These are phyloP conservation scores for Melieria picta DNA, from an alignment of 2,888 invertebrate species.

Conservation along the genomic window DNA sequence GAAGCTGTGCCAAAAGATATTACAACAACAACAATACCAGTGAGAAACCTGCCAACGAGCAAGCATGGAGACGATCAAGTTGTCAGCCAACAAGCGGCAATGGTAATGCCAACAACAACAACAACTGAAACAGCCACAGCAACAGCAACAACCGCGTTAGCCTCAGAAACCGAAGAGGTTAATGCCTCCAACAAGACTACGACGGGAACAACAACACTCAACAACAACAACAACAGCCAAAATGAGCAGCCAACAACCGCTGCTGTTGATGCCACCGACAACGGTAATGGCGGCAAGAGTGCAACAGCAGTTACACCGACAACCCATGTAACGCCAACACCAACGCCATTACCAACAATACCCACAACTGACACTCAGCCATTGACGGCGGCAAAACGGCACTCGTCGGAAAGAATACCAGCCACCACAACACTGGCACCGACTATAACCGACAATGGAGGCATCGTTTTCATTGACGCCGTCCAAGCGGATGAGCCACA, in stretches of 20 bases:
- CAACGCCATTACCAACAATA: conserved; percentile 2
- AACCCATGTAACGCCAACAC: not conserved
- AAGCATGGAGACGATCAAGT: not conserved
- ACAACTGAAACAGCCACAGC: conserved; percentile 6
- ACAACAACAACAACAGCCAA: not conserved
- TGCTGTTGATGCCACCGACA: not conserved
- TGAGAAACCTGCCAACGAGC: not conserved
- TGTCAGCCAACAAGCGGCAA: not conserved
- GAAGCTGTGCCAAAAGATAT: conserved; percentile 20
- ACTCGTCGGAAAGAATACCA: not conserved
- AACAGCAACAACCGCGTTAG: conserved; percentile 5
- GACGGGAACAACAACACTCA: not conserved
- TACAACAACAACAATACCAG: conserved; percentile 2
- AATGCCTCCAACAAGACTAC: conserved; percentile 3
- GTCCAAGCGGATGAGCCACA: conserved; percentile 11
- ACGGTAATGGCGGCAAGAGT: not conserved
- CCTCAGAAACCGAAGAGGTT: not conserved
- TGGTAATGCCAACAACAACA: not conserved
- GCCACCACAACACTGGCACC: not conserved
- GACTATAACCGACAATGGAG: conserved; percentile 3
- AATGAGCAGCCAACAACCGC: not conserved
- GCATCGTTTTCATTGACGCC: conserved; percentile 16
- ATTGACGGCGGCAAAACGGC: not conserved
- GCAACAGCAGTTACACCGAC: conserved; percentile 5
- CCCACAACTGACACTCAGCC: not conserved